Percentiles rank a stretch among this genome's conserved stretches.
These are phyloP conservation scores for Rissa tridactyla DNA, from an alignment of 2,113 vertebrate genomes.

Conservation along the genomic window DNA sequence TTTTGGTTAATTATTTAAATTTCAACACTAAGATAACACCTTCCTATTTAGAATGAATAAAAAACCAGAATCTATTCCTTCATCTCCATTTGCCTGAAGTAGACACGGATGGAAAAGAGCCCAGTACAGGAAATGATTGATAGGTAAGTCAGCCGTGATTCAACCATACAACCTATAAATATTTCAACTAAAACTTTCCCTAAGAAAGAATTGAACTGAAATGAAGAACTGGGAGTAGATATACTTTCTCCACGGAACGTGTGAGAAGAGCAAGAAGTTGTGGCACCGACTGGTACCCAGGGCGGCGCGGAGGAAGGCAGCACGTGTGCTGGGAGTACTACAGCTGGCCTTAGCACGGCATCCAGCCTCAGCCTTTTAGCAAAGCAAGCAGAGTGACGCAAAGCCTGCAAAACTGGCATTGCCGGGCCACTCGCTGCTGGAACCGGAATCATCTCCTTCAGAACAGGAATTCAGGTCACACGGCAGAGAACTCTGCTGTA, in stretches of 20 bases:
- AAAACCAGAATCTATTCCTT: not conserved
- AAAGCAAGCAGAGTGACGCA: not conserved
- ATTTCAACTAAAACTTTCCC: not conserved
- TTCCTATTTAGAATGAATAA: not conserved
- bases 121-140: not conserved
- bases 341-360: not conserved
- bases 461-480: not conserved
- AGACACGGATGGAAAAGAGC: not conserved
- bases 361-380: not conserved
- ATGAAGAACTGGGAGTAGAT: not conserved
- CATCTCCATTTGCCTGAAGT: not conserved
- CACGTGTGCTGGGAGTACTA: not conserved
- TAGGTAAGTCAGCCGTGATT: not conserved
- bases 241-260: not conserved
- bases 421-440: not conserved
- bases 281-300: not conserved
- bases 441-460: not conserved
- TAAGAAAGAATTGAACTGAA: not conserved
- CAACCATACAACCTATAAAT: not conserved
- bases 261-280: not conserved
- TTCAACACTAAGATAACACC: not conserved
- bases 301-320: not conserved
- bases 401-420: not conserved
- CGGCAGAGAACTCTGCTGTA: not conserved
- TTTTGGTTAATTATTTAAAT: not conserved